phyloP scores from a whole-genome alignment of 1,140 invertebrate species.

The Drosophila saltans region DNA sequence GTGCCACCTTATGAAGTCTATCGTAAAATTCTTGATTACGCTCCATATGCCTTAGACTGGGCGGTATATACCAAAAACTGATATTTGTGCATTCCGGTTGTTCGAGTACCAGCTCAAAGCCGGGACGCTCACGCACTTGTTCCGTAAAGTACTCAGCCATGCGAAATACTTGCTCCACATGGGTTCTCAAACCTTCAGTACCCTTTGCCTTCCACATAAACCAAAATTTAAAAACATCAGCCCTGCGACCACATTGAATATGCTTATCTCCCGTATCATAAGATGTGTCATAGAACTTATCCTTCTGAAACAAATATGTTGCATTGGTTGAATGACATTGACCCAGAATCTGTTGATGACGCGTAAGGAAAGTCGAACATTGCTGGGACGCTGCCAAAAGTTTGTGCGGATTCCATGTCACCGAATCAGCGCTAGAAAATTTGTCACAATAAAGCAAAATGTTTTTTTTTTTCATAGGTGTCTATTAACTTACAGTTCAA shows the following conservation, averaged over 20 bases:
- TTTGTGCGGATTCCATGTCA: constrained; percentile 99
- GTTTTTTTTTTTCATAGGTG: neutral
- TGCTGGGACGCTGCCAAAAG: constrained; percentile 98
- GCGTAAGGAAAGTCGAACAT: constrained; percentile 95
- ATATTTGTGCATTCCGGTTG: constrained; percentile 96
- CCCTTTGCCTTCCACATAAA: constrained; percentile 99
- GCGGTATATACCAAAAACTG: constrained; percentile 97
- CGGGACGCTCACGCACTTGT: constrained; percentile 87
- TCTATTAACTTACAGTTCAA: constrained; percentile 86
- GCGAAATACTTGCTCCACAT: constrained; percentile 91
- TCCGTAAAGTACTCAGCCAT: constrained; percentile 89
- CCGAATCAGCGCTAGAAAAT: constrained; percentile 93
- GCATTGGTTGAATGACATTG: constrained; percentile 89
- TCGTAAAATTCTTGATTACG: constrained; percentile 87
- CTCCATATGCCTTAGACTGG: constrained; percentile 86
- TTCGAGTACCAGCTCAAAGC: constrained; percentile 90
- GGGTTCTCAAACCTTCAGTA: constrained; percentile 90
- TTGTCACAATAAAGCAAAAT: neutral
- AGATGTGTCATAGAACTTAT: constrained; percentile 97
- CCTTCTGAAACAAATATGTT: constrained; percentile 96
- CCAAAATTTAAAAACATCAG: constrained; percentile 98
- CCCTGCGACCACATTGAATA: constrained; percentile 93
- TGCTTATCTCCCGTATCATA: constrained; percentile 98
- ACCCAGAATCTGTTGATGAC: constrained; percentile 87
- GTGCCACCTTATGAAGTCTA: constrained; percentile 92